Evolutionary conservation across 2,113 vertebrate species (phyloP), one percentile per base, ranked within the genome.

Genomic region (Forbesichthys papilliferus): DNA sequence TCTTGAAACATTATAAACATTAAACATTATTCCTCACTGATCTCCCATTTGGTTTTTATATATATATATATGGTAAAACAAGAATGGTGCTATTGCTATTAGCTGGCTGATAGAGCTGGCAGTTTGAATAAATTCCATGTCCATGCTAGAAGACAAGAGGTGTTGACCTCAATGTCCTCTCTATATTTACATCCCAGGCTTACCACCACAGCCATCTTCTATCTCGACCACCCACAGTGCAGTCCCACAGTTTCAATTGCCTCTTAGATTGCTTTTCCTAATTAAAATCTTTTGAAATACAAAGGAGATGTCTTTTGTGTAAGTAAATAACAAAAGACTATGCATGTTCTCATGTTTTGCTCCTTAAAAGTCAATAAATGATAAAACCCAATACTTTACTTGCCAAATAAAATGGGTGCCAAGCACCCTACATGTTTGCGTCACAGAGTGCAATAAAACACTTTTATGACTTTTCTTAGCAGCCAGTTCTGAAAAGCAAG

Each of bases 361-460:
- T 73, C 55, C 18, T 68, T 51, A 69, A 36, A 77, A 80, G 74
- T 71, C 64, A 86, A 74, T 57, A 51, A 48, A 54, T 73, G 52
- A 69, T 79, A 80, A 88, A 86, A 54, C 76, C 68, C 89, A 87
- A 87, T 90, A 73, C 84, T 86, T 18, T 75, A 77, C 81, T 80
- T 79, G 73, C 59, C 77, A 63, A 42, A 68, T 84, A 73, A 88
- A 79, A 55, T 61, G 36, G 71, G 71, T 77, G 81, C 67, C 61
- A 71, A 73, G 76, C 71, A 71, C 46, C 18, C 60, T 81, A 51
- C 69, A 71, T 53, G 75, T 77, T 78, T 70, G 80, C 77, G 69
- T 33, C 81, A 78, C 68, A 86, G 80, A 78, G 80, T 13, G 78
- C 78, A 78, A 82, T 89, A 90, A 92, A 92, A 81, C 11, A 54